Percentiles rank a stretch among this genome's conserved stretches.
Evolutionary conservation across 2,888 invertebrate species (phyloP).

Genomic region (Balanococcus diminutus): DNA sequence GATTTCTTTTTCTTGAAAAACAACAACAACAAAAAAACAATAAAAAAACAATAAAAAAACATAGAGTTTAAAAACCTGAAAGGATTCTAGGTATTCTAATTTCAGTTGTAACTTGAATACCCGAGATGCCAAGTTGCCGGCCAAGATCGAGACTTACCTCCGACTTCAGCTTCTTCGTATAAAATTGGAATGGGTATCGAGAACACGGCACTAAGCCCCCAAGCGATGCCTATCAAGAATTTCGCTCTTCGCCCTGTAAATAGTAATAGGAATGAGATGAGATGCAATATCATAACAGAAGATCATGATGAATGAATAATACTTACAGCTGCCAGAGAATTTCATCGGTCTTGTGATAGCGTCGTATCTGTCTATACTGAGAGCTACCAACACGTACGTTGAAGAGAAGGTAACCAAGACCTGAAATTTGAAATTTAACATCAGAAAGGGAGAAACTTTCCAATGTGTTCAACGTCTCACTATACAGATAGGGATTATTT

Average conservation of each 20-base stretch:
- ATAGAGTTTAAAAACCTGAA: no score
- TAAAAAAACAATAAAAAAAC: no score
- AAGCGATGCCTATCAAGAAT: conserved; percentile 77
- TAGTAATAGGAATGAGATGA: not conserved
- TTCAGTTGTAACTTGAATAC: no score
- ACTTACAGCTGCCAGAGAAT: conserved; percentile 93
- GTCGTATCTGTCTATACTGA: conserved; percentile 91
- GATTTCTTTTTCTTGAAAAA: no score
- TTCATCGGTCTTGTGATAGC: conserved; percentile 95
- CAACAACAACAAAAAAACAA: no score
- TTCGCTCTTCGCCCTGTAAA: conserved; percentile 82
- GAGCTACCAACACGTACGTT: conserved; percentile 88
- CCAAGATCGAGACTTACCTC: conserved; percentile 70
- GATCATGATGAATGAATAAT: conserved; percentile 6
- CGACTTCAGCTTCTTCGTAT: conserved; percentile 78
- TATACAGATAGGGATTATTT: not conserved
- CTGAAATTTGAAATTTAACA: conserved; percentile 63
- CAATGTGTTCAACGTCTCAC: no score
- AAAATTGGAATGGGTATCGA: conserved; percentile 81
- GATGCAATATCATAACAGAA: not conserved
- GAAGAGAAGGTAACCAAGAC: conserved; percentile 90
- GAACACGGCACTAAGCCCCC: conserved; percentile 81
- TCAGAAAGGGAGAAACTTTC: not conserved
- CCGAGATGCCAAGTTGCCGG: no score
- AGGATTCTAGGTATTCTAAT: no score